These are phyloP conservation scores for Acanthococcus lagerstroemiae DNA, from an alignment of 2,888 invertebrate genomes.

Conservation along the genomic window DNA sequence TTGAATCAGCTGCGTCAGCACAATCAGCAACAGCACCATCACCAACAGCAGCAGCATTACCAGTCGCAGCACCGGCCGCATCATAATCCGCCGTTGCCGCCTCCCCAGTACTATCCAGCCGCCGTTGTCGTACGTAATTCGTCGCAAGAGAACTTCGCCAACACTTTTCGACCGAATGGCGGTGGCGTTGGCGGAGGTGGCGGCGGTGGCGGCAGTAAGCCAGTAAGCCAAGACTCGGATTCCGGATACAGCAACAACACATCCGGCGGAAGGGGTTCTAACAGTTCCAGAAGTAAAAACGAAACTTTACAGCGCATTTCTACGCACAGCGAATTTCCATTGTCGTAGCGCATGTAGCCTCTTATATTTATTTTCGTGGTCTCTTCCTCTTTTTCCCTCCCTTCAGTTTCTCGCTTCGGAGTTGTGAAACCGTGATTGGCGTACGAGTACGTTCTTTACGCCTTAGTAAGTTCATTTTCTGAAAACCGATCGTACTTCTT, in stretches of 20 bases:
- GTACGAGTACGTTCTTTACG: background rate
- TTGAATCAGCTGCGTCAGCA: constrained; percentile 25
- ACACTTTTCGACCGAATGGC: constrained; percentile 42
- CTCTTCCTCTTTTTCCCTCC: background rate
- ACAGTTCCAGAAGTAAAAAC: constrained; percentile 24
- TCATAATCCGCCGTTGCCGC: constrained; percentile 34
- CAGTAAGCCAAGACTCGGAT: constrained; percentile 66
- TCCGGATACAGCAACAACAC: constrained; percentile 77
- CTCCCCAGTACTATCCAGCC: constrained; percentile 35
- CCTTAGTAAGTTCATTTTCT: no score
- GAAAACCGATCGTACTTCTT: no score
- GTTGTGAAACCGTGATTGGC: background rate
- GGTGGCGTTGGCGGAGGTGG: background rate
- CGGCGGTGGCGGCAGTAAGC: background rate
- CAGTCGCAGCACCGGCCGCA: background rate
- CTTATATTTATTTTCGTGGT: background rate
- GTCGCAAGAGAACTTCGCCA: constrained; percentile 34
- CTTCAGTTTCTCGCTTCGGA: background rate
- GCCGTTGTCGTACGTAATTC: background rate
- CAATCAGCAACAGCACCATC: constrained; percentile 15
- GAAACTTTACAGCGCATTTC: constrained; percentile 20
- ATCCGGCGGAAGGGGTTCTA: constrained; percentile 49
- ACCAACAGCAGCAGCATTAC: background rate
- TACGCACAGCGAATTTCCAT: constrained; percentile 16
- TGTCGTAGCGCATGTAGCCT: constrained; percentile 16